These are phyloP conservation scores for Anseranas semipalmata DNA, from an alignment of 2,113 vertebrate species.

Conservation along the genomic window DNA sequence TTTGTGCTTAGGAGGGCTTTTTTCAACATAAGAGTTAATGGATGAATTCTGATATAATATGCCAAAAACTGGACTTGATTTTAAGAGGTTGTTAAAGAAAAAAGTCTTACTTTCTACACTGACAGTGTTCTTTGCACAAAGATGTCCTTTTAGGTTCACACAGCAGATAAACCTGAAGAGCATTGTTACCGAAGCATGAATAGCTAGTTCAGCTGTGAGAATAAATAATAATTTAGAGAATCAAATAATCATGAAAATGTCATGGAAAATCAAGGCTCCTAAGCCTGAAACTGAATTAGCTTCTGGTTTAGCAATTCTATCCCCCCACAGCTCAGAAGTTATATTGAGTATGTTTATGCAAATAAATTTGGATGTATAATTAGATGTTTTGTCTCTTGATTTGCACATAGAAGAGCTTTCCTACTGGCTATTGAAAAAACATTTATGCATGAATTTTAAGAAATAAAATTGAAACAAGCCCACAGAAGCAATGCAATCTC, in stretches of 20 bases:
- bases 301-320: constrained; percentile 23
- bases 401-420: constrained; percentile 39
- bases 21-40: not conserved
- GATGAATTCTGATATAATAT: constrained; percentile 8
- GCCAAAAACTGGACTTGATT: constrained; percentile 23
- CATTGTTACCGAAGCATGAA: constrained; percentile 11
- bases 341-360: constrained; percentile 24
- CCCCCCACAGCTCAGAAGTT: not conserved
- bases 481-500: not conserved
- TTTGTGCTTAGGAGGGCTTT: not conserved
- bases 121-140: not conserved
- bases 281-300: constrained; percentile 37
- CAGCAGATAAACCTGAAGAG: constrained; percentile 32
- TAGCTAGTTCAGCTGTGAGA: constrained; percentile 6
- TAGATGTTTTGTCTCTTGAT: not conserved
- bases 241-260: constrained; percentile 54
- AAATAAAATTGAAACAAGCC: not conserved
- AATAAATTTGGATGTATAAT: constrained; percentile 45
- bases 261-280: constrained; percentile 34
- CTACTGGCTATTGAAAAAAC: not conserved
- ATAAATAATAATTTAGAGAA: constrained; percentile 60
- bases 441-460: constrained; percentile 8
- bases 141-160: not conserved
- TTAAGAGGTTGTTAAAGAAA: constrained; percentile 20
- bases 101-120: not conserved